Evolutionary conservation across 2,113 vertebrate species (phyloP), one percentile per base, ranked within the genome.

Genomic region (Solea solea): DNA sequence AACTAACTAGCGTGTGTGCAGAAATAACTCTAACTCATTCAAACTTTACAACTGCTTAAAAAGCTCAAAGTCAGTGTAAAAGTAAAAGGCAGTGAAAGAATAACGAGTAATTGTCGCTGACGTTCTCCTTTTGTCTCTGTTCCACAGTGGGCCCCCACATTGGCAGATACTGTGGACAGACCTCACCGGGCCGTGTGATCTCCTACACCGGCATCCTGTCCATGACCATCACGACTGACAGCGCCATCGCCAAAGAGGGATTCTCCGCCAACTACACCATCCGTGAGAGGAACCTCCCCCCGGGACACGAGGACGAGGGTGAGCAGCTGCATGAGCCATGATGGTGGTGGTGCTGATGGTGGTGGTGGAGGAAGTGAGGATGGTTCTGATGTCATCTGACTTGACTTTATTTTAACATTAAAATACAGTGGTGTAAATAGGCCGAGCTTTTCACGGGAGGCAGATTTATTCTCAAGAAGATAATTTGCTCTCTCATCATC

Each of bases 241-340:
- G 90, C 44, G 98, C 98, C 27, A 98, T 99, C 68, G 95, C 97
- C 69, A 97, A 92, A 83, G 97, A 99, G 82, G 98, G 98, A 11
- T 99, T 99, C 92, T 97, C 95, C 5, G 97, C 97, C 67, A 98
- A 97, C 93, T 99, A 98, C 93, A 97, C 94, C 1, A 93, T 98
- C 76, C 84, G 96, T 0, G 95, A 97, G 78, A 94, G 93, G 87
- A 95, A 83, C 14, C 75, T 95, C 50, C 94, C 95, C 27, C 70
- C 46, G 4, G 86, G 85, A 16, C 76, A 81, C 49, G 55, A 75
- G 0, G 77, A 80, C 0, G 93, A 97, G 92, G 96, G 97, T 99
- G 88, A 95, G 96, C 55, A 53, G 40, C 63, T 49, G 76, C 64
- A 53, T 51, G 55, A 15, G 67, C 40, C 52, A 0, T 40, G 41